Conservation (phyloP, 1,140 invertebrate genomes). For the Euglossa dilemma region DNA sequence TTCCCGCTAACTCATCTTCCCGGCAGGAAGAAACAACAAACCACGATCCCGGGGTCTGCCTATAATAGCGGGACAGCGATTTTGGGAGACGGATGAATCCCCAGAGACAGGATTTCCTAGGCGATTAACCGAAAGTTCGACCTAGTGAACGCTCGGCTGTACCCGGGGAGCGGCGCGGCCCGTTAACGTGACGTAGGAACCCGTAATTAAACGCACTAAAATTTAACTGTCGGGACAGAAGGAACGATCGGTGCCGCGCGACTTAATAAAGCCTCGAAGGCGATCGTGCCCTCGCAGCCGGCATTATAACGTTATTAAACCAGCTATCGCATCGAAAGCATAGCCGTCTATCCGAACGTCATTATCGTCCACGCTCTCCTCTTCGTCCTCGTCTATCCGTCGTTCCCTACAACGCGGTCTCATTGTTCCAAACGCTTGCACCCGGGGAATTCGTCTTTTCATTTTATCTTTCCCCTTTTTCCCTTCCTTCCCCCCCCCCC, state of each 20-base stretch:
- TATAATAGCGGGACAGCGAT: constrained; percentile 1
- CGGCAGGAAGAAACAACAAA: background rate
- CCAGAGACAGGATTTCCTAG: constrained; percentile 17
- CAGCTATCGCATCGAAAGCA: constrained; percentile 66
- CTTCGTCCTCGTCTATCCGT: background rate
- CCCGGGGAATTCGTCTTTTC: constrained; percentile 16
- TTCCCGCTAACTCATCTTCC: background rate
- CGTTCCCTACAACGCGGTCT: background rate
- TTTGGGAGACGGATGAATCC: constrained; percentile 1
- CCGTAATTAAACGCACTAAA: constrained; percentile 77
- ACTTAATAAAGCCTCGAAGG: constrained; percentile 71
- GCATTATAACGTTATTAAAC: constrained; percentile 72
- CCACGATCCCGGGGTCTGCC: no score
- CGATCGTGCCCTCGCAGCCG: constrained; percentile 43
- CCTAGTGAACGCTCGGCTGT: constrained; percentile 20
- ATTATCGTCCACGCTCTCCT: constrained; percentile 60
- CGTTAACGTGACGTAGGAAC: constrained; percentile 45
- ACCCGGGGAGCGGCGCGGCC: background rate
- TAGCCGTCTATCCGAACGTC: constrained; percentile 47
- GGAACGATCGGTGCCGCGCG: constrained; percentile 62
- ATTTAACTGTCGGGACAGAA: constrained; percentile 69
- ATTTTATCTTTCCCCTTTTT: no score
- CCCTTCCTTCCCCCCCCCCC: no score
- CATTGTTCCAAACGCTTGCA: constrained; percentile 1
- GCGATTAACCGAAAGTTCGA: constrained; percentile 17